phyloP scores from a whole-genome alignment of 53 echinoderm and acorn worm species.

The Zoroaster sp. region DNA sequence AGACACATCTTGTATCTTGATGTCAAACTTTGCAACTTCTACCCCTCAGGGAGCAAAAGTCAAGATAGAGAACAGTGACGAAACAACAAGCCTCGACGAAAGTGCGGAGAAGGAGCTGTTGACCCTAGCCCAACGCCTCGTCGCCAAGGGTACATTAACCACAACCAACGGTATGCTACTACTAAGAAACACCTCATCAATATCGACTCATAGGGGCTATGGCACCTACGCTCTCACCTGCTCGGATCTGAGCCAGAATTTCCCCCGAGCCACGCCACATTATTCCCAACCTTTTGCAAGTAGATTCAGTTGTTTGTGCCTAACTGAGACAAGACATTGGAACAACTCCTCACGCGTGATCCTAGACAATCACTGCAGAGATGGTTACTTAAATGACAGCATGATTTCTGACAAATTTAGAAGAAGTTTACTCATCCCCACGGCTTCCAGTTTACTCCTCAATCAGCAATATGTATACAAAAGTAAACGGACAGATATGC shows the following conservation, averaged over 20 bases:
- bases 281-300: neutral
- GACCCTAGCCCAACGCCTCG: slow-evolving; percentile 79
- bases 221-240: neutral
- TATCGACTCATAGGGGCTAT: neutral
- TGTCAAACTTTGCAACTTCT: neutral
- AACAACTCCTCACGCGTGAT: too few species aligned
- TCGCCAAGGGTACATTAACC: slow-evolving; percentile 55
- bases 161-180: slow-evolving; percentile 58
- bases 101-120: slow-evolving; percentile 61
- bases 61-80: slow-evolving; percentile 18
- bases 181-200: neutral
- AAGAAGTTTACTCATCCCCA: too few species aligned
- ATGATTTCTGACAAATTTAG: too few species aligned
- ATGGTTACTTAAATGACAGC: too few species aligned
- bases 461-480: neutral
- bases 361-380: too few species aligned
- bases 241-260: neutral
- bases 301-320: too few species aligned
- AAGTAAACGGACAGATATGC: neutral
- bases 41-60: slow-evolving; percentile 62
- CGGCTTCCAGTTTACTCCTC: neutral
- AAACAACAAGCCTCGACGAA: slow-evolving; percentile 49
- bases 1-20: too few species aligned
- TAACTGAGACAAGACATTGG: too few species aligned
- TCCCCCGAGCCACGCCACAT: neutral